These are phyloP conservation scores for Amblyjoppa fuscipennis DNA, from an alignment of 2,888 invertebrate genomes.

Conservation along the genomic window DNA sequence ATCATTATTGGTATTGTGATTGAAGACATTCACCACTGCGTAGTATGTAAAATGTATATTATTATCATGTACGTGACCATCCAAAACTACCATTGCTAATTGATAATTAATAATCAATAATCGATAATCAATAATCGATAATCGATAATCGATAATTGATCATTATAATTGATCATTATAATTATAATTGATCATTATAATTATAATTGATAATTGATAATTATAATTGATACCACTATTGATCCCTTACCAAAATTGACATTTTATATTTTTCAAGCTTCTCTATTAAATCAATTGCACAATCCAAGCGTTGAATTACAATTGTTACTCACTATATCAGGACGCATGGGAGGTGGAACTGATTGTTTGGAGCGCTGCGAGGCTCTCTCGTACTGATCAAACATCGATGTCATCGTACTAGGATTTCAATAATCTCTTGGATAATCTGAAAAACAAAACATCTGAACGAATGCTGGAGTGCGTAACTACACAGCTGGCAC, in stretches of 20 bases:
- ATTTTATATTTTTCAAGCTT: neutral
- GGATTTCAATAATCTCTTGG: neutral
- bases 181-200: too few relatives aligned
- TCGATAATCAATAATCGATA: too few relatives aligned
- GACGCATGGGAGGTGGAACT: constrained; percentile 82
- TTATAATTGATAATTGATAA: too few relatives aligned
- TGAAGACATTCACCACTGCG: too few relatives aligned
- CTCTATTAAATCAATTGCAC: neutral
- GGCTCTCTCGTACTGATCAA: constrained; percentile 94
- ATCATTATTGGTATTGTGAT: too few relatives aligned
- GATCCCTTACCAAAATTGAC: neutral
- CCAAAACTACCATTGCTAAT: too few relatives aligned
- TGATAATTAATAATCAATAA: too few relatives aligned
- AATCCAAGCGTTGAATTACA: neutral
- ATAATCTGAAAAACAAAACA: constrained; percentile 24
- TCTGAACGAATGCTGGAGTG: neutral
- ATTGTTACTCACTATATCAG: constrained; percentile 85
- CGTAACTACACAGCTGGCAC: neutral
- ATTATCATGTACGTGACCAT: too few relatives aligned
- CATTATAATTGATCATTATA: too few relatives aligned
- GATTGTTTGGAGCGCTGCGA: constrained; percentile 87
- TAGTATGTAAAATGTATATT: too few relatives aligned
- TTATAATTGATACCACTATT: neutral
- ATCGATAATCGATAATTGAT: too few relatives aligned
- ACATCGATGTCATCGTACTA: constrained; percentile 91